Evolutionary conservation across 2,113 vertebrate genomes (phyloP).

Genomic region (Gymnogyps californianus): DNA sequence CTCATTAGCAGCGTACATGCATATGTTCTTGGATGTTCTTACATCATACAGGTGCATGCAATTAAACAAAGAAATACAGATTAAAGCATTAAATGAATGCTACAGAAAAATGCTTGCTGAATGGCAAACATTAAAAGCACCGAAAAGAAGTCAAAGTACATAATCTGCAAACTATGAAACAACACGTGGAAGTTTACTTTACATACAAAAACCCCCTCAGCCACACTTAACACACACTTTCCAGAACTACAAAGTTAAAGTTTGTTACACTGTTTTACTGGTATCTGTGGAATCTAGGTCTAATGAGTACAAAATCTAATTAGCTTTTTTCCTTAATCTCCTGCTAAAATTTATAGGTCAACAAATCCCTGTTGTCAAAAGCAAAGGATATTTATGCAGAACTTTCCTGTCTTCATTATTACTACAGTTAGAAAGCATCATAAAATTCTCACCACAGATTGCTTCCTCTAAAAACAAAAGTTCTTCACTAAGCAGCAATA

Average conservation of each 20-base stretch:
- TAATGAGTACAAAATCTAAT: background rate
- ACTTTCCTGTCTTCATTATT: background rate
- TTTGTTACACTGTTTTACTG: background rate
- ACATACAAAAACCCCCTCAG: rapidly evolving
- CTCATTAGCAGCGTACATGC: background rate
- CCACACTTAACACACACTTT: rapidly evolving
- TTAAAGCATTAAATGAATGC: background rate
- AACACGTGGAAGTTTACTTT: background rate
- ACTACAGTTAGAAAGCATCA: background rate
- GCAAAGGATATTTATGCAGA: background rate
- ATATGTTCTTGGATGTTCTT: background rate
- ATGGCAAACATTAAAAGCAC: background rate
- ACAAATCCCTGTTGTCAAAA: background rate
- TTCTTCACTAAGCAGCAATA: background rate
- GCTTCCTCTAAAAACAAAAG: background rate
- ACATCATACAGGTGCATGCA: rapidly evolving
- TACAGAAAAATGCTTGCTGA: background rate
- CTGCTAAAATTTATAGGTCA: background rate
- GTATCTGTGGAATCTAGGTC: background rate
- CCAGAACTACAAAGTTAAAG: background rate
- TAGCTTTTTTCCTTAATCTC: background rate
- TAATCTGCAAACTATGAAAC: background rate
- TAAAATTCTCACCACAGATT: background rate
- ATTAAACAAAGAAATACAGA: background rate
- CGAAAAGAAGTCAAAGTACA: background rate